A percentile compares a stretch with the other conserved stretches of the same genome.
phyloP scores from a whole-genome alignment of 2,113 vertebrate species.

The Austrofundulus limnaeus region DNA sequence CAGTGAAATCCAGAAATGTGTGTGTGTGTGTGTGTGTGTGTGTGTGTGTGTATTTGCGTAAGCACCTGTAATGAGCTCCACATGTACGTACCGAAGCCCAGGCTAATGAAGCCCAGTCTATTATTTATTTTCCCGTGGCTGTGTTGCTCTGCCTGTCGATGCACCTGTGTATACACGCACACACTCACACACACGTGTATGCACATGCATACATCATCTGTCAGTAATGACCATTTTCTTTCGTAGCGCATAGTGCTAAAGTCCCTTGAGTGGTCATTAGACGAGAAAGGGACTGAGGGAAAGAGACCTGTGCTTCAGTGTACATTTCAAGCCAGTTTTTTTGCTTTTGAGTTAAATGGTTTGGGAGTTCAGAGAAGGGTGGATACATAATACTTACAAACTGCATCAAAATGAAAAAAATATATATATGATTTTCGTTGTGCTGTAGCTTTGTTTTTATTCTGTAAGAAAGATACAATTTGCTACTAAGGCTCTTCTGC shows the following conservation, averaged over 20 bases:
- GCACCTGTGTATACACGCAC: constrained; percentile 79
- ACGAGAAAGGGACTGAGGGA: constrained; percentile 61
- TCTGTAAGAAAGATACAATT: constrained; percentile 38
- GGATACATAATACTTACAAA: constrained; percentile 44
- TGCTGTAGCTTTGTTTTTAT: constrained; percentile 29
- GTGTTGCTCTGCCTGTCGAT: constrained; percentile 66
- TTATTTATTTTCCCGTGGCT: constrained; percentile 79
- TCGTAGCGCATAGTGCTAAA: constrained; percentile 61
- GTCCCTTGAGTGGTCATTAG: constrained; percentile 84
- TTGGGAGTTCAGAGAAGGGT: constrained; percentile 34
- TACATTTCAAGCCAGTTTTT: constrained; percentile 48
- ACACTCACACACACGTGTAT: constrained; percentile 42
- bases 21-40: constrained; percentile 24
- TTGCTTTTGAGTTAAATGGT: constrained; percentile 24
- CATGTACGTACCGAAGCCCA: constrained; percentile 71
- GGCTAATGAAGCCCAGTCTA: constrained; percentile 75
- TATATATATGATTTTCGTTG: constrained; percentile 8
- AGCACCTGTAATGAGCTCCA: constrained; percentile 79
- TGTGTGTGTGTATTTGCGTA: constrained; percentile 54
- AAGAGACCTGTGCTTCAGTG: constrained; percentile 57
- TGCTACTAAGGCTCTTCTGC: constrained; percentile 19
- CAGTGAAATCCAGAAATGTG: constrained; percentile 51
- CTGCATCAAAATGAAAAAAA: constrained; percentile 38
- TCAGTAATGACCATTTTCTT: constrained; percentile 76
- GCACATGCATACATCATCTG: constrained; percentile 71